Conservation (phyloP, 2,797 vertebrate species). For the Spinus pinus region DNA sequence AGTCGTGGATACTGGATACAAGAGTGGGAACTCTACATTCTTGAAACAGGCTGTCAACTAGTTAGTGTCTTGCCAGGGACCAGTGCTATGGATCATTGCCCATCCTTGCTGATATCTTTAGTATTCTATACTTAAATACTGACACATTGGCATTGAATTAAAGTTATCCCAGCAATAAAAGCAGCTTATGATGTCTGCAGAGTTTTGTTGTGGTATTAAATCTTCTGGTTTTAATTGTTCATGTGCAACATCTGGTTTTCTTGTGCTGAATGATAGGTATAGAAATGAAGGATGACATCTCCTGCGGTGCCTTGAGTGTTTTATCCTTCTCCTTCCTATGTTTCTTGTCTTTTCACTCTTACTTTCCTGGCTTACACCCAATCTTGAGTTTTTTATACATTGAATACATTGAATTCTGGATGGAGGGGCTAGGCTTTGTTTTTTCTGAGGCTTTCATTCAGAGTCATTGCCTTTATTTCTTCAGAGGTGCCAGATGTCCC, state of each 20-base stretch:
- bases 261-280: neutral
- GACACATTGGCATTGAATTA: neutral
- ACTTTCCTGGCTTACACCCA: neutral
- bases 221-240: neutral
- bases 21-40: neutral
- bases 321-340: neutral
- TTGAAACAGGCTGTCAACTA: neutral
- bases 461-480: neutral
- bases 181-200: neutral
- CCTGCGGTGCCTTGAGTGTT: neutral
- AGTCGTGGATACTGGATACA: neutral
- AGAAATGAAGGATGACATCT: neutral
- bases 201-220: neutral
- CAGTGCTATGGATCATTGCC: neutral
- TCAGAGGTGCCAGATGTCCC: neutral
- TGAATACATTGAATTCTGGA: neutral
- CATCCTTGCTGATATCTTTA: neutral
- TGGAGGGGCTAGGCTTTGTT: neutral
- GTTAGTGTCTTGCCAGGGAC: neutral
- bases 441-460: neutral
- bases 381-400: neutral
- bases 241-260: neutral
- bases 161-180: neutral
- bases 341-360: neutral
- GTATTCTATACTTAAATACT: neutral